Conservation (phyloP, 2,113 vertebrate genomes). For the Setophaga coronata region DNA sequence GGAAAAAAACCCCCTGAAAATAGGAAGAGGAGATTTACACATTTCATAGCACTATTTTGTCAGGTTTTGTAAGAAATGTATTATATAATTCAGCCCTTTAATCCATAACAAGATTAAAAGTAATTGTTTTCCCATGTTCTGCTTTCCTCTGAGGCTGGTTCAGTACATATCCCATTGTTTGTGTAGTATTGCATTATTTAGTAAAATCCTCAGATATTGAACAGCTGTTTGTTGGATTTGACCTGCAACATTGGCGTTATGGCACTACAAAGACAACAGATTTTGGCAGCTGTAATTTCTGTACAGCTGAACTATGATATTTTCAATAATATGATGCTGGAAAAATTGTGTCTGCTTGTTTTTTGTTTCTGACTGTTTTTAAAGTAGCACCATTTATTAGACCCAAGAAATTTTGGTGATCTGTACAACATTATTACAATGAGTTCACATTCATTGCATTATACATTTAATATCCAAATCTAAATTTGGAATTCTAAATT, state of each 20-base stretch:
- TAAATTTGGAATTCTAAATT: neutral
- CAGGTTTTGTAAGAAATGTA: neutral
- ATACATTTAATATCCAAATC: neutral
- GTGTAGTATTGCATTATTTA: constrained; percentile 46
- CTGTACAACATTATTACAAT: neutral
- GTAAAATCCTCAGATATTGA: constrained; percentile 37
- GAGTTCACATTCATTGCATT: neutral
- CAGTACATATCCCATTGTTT: constrained; percentile 27
- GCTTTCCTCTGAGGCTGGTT: neutral
- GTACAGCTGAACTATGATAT: constrained; percentile 17
- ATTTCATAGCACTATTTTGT: neutral
- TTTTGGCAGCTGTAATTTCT: constrained; percentile 43
- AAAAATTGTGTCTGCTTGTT: constrained; percentile 30
- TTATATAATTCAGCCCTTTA: neutral
- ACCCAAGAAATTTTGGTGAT: neutral
- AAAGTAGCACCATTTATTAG: neutral
- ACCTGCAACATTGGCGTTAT: constrained; percentile 37
- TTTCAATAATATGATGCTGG: constrained; percentile 42
- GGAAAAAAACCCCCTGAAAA: neutral
- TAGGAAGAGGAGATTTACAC: neutral
- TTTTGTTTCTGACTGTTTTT: constrained; percentile 29
- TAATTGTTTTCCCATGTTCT: constrained; percentile 38
- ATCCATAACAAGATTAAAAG: constrained; percentile 49
- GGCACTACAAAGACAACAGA: constrained; percentile 15
- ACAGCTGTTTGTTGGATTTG: constrained; percentile 50